phyloP scores from a whole-genome alignment of 2,888 invertebrate species.

The Ceriagrion tenellum region DNA sequence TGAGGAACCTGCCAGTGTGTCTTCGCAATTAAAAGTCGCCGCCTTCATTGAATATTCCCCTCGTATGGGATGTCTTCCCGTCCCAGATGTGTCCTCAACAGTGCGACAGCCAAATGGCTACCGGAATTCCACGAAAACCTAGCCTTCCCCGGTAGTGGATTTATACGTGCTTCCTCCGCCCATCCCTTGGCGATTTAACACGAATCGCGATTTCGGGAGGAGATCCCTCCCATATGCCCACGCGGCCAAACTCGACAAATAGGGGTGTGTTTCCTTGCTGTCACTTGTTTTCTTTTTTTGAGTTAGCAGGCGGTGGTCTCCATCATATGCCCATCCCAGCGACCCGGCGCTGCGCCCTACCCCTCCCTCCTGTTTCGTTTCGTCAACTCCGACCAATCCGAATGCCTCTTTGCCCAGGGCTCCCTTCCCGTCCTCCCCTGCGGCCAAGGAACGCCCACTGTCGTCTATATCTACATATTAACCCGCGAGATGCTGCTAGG shows the following conservation, averaged over 20 bases:
- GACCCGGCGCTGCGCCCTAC: not conserved
- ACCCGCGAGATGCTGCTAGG: no score
- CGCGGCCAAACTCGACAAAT: constrained; percentile 13
- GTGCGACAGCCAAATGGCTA: not conserved
- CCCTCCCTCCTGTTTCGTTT: not conserved
- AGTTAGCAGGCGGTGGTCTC: not conserved
- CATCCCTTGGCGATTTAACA: not conserved
- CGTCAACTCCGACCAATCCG: not conserved
- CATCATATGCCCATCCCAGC: not conserved
- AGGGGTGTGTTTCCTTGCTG: not conserved
- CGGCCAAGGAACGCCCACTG: not conserved
- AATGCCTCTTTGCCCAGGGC: not conserved
- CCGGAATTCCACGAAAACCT: constrained; percentile 36
- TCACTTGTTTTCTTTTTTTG: not conserved
- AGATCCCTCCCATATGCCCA: not conserved
- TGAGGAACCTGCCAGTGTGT: no score
- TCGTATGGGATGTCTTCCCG: not conserved
- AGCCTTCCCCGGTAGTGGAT: not conserved
- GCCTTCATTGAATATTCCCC: not conserved
- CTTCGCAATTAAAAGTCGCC: not conserved
- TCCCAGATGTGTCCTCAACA: not conserved
- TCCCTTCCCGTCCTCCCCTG: not conserved
- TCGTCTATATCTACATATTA: not conserved
- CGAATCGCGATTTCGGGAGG: constrained; percentile 6
- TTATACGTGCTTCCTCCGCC: not conserved